These are phyloP conservation scores for Mnemiopsis leidyi DNA, from an alignment of 37 sponge, comb jelly and placozoan genomes.

Conservation along the genomic window DNA sequence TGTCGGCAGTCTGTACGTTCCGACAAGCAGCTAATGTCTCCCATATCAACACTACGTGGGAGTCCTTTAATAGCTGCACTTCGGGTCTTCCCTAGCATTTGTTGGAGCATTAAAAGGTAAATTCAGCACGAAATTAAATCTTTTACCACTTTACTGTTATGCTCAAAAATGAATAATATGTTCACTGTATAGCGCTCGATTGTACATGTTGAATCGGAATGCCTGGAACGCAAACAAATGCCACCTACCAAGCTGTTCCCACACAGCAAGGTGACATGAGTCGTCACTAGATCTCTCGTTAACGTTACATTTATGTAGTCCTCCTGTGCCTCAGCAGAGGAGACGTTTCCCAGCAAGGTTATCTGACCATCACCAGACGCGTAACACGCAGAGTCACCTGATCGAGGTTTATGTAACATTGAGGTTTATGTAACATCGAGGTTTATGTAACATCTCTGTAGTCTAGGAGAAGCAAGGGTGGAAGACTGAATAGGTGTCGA, in stretches of 20 bases:
- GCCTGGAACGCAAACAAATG: no score
- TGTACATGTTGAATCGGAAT: no score
- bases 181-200: no score
- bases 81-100: constrained; percentile 27
- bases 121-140: neutral
- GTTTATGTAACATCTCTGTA: no score
- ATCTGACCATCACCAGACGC: neutral
- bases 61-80: neutral
- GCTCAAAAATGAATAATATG: no score
- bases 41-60: neutral
- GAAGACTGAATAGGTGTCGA: no score
- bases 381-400: constrained; percentile 23
- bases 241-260: constrained; percentile 44
- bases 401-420: no score
- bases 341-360: constrained; percentile 11
- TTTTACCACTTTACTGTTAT: no score
- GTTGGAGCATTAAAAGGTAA: neutral
- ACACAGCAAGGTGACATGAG: constrained; percentile 44
- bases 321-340: neutral
- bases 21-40: neutral
- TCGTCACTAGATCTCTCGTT: neutral
- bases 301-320: constrained; percentile 7
- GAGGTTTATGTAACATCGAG: no score
- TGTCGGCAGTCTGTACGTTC: neutral
- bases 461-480: no score